Evolutionary conservation across 2,113 vertebrate genomes (phyloP).

Genomic region (Grammomys dolichurus): DNA sequence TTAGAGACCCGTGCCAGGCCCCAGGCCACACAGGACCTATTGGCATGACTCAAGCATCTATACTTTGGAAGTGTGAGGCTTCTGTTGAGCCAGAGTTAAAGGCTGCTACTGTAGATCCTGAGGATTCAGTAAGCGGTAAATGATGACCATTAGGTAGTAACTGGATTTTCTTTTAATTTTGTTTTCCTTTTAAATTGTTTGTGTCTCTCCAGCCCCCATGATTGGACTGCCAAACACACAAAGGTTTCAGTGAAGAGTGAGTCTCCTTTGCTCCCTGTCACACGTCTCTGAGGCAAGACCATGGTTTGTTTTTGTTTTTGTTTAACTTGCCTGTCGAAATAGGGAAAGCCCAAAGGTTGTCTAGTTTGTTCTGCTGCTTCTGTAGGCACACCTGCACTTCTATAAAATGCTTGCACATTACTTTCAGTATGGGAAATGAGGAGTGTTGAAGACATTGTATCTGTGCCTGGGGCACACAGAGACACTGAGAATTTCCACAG

Average conservation of each 20-base stretch:
- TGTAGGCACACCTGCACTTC: not conserved
- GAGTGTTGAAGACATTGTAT: not conserved
- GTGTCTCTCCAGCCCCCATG: not conserved
- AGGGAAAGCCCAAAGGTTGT: not conserved
- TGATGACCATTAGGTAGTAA: not conserved
- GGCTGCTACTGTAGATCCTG: not conserved
- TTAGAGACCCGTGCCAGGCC: not conserved
- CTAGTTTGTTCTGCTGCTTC: not conserved
- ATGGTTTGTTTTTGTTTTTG: no score
- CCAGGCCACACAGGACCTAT: not conserved
- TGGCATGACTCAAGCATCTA: not conserved
- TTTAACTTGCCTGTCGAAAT: not conserved
- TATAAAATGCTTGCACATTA: not conserved
- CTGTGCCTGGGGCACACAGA: not conserved
- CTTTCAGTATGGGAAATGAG: not conserved
- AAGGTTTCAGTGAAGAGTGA: not conserved
- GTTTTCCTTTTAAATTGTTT: not conserved
- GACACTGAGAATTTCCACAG: not conserved
- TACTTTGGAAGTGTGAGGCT: constrained; percentile 17
- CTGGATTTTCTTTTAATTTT: not conserved
- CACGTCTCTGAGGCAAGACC: not conserved
- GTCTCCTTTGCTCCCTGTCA: not conserved
- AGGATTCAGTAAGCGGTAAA: not conserved
- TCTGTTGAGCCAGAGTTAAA: not conserved
- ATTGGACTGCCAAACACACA: constrained; percentile 21